phyloP scores from a whole-genome alignment of 2,888 invertebrate genomes.

The Encarsia formosa region DNA sequence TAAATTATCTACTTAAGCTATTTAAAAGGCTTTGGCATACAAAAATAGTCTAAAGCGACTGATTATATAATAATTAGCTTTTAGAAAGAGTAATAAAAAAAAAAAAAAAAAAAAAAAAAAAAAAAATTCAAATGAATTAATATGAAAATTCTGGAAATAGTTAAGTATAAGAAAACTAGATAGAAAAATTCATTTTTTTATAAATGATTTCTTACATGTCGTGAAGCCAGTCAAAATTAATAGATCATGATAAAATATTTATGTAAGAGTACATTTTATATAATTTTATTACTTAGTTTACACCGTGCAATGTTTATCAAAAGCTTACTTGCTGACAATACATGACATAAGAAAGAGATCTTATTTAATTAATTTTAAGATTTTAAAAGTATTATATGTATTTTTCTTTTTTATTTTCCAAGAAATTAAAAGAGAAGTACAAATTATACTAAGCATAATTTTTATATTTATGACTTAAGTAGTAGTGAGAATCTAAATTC shows the following conservation, averaged over 20 bases:
- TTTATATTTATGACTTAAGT: constrained; percentile 14
- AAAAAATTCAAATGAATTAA: too few species aligned
- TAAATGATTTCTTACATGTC: constrained; percentile 2
- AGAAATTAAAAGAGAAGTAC: constrained; percentile 11
- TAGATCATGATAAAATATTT: too few species aligned
- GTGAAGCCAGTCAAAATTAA: constrained; percentile 21
- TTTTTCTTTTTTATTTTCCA: constrained; percentile 12
- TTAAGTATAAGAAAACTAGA: too few species aligned
- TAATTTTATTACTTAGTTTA: constrained; percentile 19
- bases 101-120: too few species aligned
- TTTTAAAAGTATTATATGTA: constrained; percentile 9
- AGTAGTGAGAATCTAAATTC: constrained; percentile 19
- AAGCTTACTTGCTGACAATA: constrained; percentile 21
- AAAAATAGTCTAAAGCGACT: constrained; percentile 29
- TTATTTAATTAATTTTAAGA: constrained; percentile 14
- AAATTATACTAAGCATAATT: constrained; percentile 25
- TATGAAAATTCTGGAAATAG: too few species aligned
- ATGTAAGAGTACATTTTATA: constrained; percentile 13
- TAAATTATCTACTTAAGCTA: constrained; percentile 40
- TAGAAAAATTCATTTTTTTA: too few species aligned
- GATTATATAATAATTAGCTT: constrained; percentile 19
- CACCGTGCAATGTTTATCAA: constrained; percentile 23
- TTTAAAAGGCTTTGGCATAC: constrained; percentile 31
- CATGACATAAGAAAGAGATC: constrained; percentile 22
- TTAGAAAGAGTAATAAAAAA: too few species aligned